Evolutionary conservation across 2,113 vertebrate species (phyloP).

Genomic region (Sebastes fasciatus): DNA sequence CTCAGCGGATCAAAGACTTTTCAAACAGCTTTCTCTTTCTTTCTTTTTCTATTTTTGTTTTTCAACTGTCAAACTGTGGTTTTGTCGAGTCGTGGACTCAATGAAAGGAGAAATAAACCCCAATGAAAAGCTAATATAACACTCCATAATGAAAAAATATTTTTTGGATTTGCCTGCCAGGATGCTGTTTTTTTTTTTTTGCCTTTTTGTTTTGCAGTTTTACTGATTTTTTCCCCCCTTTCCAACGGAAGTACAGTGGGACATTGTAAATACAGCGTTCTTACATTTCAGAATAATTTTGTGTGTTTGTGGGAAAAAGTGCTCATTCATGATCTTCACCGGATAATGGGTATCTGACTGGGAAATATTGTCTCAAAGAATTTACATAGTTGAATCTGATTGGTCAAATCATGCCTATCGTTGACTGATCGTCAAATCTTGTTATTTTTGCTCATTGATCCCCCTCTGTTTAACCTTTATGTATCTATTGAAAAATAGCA

Average conservation of each 20-base stretch:
- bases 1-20: slow-evolving; percentile 79
- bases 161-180: not conserved
- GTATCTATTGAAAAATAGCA: no score
- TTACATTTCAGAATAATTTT: not conserved
- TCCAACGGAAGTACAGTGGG: not conserved
- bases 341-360: not conserved
- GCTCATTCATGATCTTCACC: not conserved
- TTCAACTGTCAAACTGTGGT: slow-evolving; percentile 54
- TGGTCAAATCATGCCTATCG: no score
- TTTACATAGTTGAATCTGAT: no score
- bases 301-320: not conserved
- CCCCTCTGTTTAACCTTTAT: no score
- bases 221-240: slow-evolving; percentile 8
- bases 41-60: slow-evolving; percentile 29
- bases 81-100: slow-evolving; percentile 50
- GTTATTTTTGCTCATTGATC: no score
- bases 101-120: slow-evolving; percentile 58
- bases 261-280: not conserved
- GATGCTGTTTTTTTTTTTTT: not conserved
- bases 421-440: no score
- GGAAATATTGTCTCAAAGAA: not conserved
- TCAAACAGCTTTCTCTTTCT: slow-evolving; percentile 62
- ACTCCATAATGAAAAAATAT: slow-evolving; percentile 18
- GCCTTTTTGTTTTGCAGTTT: not conserved
- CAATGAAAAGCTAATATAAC: slow-evolving; percentile 50